Percentiles rank a stretch among this genome's conserved stretches.
Conservation (phyloP, 2,797 vertebrate species). For the Sebastiscus albofasciatus region DNA sequence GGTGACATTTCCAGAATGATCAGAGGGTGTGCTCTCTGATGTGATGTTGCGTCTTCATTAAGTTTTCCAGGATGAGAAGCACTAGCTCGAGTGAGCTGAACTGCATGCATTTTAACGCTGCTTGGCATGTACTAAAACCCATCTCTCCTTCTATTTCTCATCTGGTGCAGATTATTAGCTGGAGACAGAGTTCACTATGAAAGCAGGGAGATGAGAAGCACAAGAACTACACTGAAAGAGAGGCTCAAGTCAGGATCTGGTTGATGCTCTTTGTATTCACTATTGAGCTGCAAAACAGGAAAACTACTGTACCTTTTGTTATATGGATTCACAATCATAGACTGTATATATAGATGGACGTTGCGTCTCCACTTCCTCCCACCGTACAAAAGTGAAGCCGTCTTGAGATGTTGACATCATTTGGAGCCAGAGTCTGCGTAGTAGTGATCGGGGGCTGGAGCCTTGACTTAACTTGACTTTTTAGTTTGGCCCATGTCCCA, state of each 20-base stretch:
- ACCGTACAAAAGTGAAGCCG: no score
- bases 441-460: no score
- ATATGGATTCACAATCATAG: not conserved
- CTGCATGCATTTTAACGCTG: constrained; percentile 16
- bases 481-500: no score
- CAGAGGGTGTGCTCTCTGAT: constrained; percentile 1
- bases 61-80: constrained; percentile 40
- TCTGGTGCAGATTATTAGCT: constrained; percentile 68
- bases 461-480: no score
- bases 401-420: no score
- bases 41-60: constrained; percentile 9
- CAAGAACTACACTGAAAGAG: constrained; percentile 10
- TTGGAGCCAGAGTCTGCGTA: no score
- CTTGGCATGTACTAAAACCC: constrained; percentile 11
- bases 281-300: constrained; percentile 15
- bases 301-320: not conserved
- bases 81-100: not conserved
- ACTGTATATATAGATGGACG: no score
- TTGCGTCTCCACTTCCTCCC: no score
- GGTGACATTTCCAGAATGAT: constrained; percentile 29
- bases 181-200: constrained; percentile 29
- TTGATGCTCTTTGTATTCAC: constrained; percentile 1
- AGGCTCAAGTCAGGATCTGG: constrained; percentile 1
- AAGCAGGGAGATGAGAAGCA: constrained; percentile 20
- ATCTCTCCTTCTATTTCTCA: constrained; percentile 46